Evolutionary conservation across 2,888 invertebrate genomes (phyloP).

Genomic region (Chymomyza procnemis): DNA sequence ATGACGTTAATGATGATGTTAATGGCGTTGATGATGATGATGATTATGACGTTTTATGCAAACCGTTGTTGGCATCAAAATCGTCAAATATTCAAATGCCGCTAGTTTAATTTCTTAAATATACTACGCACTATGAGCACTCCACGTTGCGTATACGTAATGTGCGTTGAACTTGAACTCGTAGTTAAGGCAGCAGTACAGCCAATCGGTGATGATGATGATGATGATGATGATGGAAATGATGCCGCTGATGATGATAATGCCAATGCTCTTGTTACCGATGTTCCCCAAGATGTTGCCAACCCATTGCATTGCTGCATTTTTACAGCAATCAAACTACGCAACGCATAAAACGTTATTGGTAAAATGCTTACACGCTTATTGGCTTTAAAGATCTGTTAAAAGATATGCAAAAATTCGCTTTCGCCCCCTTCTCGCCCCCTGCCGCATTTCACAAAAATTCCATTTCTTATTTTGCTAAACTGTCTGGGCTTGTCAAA

Average conservation of each 20-base stretch:
- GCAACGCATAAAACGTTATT: too few species aligned
- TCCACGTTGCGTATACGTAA: conserved; percentile 8
- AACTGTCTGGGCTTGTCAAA: background rate
- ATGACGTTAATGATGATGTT: background rate
- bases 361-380: too few species aligned
- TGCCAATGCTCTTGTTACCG: background rate
- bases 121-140: too few species aligned
- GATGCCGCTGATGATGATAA: background rate
- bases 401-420: background rate
- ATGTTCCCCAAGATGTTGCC: too few species aligned
- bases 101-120: too few species aligned
- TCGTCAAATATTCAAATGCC: too few species aligned
- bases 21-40: background rate
- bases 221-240: background rate
- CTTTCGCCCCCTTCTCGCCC: background rate
- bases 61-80: too few species aligned
- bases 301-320: background rate
- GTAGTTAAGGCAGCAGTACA: too few species aligned
- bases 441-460: too few species aligned
- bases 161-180: conserved; percentile 4
- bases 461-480: background rate
- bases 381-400: conserved; percentile 3
- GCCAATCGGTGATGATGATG: conserved; percentile 8
- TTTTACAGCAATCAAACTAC: too few species aligned
- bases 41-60: too few species aligned